A percentile compares a stretch with the other conserved stretches of the same genome.
Evolutionary conservation across 2,888 invertebrate genomes (phyloP).

Genomic region (Entomobrya multifasciata): DNA sequence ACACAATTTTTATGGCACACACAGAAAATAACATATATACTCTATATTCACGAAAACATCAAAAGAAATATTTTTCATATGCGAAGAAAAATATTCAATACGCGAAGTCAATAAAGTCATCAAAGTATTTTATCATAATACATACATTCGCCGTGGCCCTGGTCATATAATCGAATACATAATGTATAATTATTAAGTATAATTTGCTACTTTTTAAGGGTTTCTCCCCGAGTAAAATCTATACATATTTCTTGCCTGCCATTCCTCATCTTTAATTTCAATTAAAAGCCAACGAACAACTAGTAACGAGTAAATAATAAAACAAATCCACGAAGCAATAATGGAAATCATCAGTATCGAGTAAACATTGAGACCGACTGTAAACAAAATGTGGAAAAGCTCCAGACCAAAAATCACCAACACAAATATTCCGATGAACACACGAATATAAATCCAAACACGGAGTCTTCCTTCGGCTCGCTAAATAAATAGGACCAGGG

Average conservation of each 20-base stretch:
- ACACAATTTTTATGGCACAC: conserved; percentile 21
- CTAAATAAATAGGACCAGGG: conserved; percentile 41
- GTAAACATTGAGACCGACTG: conserved; percentile 65
- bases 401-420: conserved; percentile 66
- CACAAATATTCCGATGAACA: conserved; percentile 67
- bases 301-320: conserved; percentile 70
- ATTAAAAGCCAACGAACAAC: conserved; percentile 71
- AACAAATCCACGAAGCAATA: conserved; percentile 70
- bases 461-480: conserved; percentile 66
- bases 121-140: no score
- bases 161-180: background rate
- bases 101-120: no score
- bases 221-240: conserved; percentile 72
- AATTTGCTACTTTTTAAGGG: conserved; percentile 27
- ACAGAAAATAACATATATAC: background rate
- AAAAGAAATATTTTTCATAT: no score
- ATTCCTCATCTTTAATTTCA: conserved; percentile 70
- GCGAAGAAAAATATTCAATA: no score
- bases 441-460: conserved; percentile 68
- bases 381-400: conserved; percentile 58
- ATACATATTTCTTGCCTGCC: conserved; percentile 71
- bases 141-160: background rate
- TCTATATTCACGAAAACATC: no score
- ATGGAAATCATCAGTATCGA: conserved; percentile 69
- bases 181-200: background rate